These are phyloP conservation scores for Shinisaurus crocodilurus DNA, from an alignment of 2,113 vertebrate species.

Conservation along the genomic window DNA sequence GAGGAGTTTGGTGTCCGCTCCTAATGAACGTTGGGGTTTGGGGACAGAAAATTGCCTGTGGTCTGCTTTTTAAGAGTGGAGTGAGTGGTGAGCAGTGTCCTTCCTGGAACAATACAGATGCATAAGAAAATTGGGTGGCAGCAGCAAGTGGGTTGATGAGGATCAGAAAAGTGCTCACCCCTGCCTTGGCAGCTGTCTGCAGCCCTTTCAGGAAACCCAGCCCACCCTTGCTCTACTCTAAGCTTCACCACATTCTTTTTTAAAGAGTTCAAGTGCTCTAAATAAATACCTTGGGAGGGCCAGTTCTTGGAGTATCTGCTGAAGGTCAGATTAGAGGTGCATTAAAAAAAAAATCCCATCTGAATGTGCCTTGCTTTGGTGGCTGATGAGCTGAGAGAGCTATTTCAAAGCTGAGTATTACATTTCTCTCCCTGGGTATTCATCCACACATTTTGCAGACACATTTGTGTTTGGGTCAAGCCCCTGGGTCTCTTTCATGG, in stretches of 20 bases:
- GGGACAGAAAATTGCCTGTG: neutral
- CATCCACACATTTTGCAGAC: neutral
- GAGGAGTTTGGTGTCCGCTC: neutral
- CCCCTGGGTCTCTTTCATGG: neutral
- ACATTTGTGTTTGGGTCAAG: too few relatives aligned
- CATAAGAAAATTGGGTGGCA: neutral
- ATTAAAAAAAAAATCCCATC: neutral
- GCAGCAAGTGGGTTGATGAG: neutral
- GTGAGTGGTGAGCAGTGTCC: neutral
- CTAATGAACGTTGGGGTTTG: neutral
- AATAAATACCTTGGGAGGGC: neutral
- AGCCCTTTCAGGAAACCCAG: neutral
- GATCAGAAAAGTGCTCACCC: neutral
- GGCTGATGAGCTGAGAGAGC: neutral
- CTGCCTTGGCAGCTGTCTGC: too few relatives aligned
- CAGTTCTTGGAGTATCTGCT: neutral
- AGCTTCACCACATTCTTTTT: neutral
- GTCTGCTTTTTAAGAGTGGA: neutral
- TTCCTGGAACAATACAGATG: neutral
- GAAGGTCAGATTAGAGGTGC: neutral
- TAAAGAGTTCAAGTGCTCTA: neutral
- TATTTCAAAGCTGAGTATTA: neutral
- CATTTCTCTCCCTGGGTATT: too few relatives aligned
- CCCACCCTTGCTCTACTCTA: neutral
- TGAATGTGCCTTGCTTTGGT: neutral